Evolutionary conservation across 2,797 vertebrate genomes (phyloP).

Genomic region (Aphelocoma californica): DNA sequence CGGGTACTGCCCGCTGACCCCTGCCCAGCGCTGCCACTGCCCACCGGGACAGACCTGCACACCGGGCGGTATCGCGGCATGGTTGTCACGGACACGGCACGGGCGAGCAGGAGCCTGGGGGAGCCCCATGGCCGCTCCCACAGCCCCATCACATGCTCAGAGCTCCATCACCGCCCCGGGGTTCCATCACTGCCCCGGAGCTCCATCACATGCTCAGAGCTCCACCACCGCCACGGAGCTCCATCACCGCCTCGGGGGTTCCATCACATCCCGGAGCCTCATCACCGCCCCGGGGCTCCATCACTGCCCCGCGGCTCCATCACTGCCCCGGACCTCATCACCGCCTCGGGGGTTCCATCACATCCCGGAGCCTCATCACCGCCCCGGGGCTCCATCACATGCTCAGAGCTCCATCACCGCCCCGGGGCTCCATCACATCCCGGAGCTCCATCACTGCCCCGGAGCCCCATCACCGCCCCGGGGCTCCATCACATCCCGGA

Average conservation of each 20-base stretch:
- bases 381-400: background rate
- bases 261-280: background rate
- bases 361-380: background rate
- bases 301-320: too few relatives aligned
- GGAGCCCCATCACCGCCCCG: background rate
- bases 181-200: background rate
- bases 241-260: background rate
- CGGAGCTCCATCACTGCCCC: background rate
- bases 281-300: too few relatives aligned
- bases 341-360: too few relatives aligned
- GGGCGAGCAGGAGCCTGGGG: background rate
- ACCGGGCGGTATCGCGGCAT: fast-evolving
- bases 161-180: background rate
- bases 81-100: background rate
- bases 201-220: background rate
- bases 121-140: fast-evolving
- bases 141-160: background rate
- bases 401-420: background rate
- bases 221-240: fast-evolving
- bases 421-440: background rate
- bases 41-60: fast-evolving
- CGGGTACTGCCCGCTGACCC: background rate
- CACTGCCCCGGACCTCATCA: too few relatives aligned
- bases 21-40: background rate
- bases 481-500: background rate